These are phyloP conservation scores for Venustoraphidia nigricollis DNA, from an alignment of 2,888 invertebrate species.

Conservation along the genomic window DNA sequence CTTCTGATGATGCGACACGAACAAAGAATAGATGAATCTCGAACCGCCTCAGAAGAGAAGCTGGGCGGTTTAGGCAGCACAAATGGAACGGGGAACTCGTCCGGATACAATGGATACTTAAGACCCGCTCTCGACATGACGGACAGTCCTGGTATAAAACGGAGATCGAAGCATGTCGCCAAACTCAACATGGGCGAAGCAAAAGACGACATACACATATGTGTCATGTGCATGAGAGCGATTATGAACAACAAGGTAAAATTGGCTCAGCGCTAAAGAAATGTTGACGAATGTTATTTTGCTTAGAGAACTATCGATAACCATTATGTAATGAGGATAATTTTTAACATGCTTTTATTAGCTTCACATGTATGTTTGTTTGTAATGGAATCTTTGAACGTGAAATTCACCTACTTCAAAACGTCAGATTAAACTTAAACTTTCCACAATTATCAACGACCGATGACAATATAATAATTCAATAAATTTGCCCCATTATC, in stretches of 20 bases:
- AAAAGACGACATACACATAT: slow-evolving; percentile 96
- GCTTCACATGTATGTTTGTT: too few species aligned
- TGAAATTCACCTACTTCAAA: too few species aligned
- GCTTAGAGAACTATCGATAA: too few species aligned
- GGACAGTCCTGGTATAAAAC: slow-evolving; percentile 53
- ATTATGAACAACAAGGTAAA: slow-evolving; percentile 97
- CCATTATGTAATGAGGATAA: too few species aligned
- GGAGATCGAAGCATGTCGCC: slow-evolving; percentile 71
- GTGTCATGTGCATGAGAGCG: slow-evolving; percentile 96
- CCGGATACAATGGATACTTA: slow-evolving; percentile 25
- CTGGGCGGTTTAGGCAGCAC: slow-evolving; percentile 30
- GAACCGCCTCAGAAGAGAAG: slow-evolving; percentile 62
- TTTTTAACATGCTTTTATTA: too few species aligned
- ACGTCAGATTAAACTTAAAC: too few species aligned
- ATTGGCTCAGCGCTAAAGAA: too few species aligned
- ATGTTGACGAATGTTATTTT: too few species aligned
- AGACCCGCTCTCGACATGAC: slow-evolving; percentile 42
- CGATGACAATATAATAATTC: too few species aligned
- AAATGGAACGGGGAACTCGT: slow-evolving; percentile 17
- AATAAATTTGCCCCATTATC: too few species aligned
- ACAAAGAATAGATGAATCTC: slow-evolving; percentile 61
- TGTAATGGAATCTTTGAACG: too few species aligned
- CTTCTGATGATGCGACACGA: slow-evolving; percentile 89
- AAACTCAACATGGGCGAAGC: slow-evolving; percentile 88
- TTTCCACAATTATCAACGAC: too few species aligned